Base-by-base conservation (phyloP, 2,113 vertebrate species). In the Xenopus borealis region DNA sequence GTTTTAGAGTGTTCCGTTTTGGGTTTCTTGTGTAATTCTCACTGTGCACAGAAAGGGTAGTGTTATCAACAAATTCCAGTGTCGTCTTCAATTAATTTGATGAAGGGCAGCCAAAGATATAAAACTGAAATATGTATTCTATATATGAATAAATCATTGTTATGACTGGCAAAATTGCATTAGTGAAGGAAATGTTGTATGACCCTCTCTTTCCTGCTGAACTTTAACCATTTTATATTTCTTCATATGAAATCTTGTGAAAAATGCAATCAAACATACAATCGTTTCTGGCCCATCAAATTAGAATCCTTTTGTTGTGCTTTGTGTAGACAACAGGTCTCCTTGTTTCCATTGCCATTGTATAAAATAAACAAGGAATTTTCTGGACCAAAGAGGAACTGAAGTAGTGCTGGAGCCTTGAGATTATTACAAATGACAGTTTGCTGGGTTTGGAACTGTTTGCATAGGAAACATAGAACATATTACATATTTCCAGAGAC, bases 31-130 rank as follows among this genome's bases (percentile, higher is more conserved):
- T 40, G 66, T 62, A 69, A 62, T 23, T 13, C 45, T 9, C 62
- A 4, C 17, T 40, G 27, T 17, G 47, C 23, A 59, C 52, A 68
- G 58, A 33, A 59, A 63, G 66, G 62, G 13, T 27, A 40, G 55
- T 62, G 57, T 75, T 68, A 75, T 62, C 53, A 69, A 62, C 30
- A 69, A 69, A 75, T 75, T 75, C 73, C 66, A 45, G 30, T 30
- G 73, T 75, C 73, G 55, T 55, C 13, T 40, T 53, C 58, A 69
- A 75, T 75, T 75, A 75, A 46, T 20, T 27, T 69, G 73, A 69
- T 75, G 63, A 69, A 69, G 73, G 73, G 66, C 66, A 75, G 73
- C 18, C 66, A 17, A 11, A 11, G 45, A 46, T 55, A 27, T 62
- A 57, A 27, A 30, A 69, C 16, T 62, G 46, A 75, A 75, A 20